Evolutionary conservation across 23 tunicate genomes (phyloP).

Genomic region (Trididemnum clinides): DNA sequence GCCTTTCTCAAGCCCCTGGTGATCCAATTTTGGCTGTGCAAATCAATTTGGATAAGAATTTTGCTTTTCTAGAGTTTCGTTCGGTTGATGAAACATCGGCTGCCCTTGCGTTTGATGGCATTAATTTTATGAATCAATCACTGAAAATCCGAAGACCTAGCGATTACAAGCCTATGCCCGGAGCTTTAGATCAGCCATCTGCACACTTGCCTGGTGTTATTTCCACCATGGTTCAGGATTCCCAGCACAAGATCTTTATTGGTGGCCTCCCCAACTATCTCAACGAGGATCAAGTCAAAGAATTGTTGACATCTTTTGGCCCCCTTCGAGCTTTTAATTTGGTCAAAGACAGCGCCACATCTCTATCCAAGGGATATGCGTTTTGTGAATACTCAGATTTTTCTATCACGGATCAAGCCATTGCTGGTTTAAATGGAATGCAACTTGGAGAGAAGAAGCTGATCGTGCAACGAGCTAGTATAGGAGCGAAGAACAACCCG

Average conservation of each 20-base stretch:
- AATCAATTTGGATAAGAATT: slow-evolving; percentile 93
- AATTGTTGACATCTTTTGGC: slow-evolving; percentile 89
- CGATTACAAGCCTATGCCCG: slow-evolving; percentile 97
- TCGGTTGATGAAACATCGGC: slow-evolving; percentile 93
- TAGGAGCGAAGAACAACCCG: slow-evolving; percentile 84
- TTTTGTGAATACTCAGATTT: slow-evolving; percentile 90
- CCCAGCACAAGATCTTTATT: slow-evolving; percentile 86
- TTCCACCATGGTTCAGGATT: slow-evolving; percentile 86
- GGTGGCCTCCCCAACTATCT: slow-evolving; percentile 94
- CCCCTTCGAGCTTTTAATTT: slow-evolving; percentile 93
- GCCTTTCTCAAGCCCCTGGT: slow-evolving; percentile 93
- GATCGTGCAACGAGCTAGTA: slow-evolving; percentile 86
- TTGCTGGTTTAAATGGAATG: slow-evolving; percentile 98
- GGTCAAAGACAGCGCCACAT: slow-evolving; percentile 94
- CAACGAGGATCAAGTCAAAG: slow-evolving; percentile 93
- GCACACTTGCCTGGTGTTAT: no score
- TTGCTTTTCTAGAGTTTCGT: slow-evolving; percentile 97
- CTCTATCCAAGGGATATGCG: slow-evolving; percentile 93
- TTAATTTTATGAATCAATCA: slow-evolving; percentile 96
- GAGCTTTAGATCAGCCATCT: slow-evolving; percentile 42
- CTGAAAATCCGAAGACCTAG: slow-evolving; percentile 89
- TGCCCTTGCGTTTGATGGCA: slow-evolving; percentile 97
- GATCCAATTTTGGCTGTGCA: slow-evolving; percentile 95
- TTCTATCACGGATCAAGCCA: slow-evolving; percentile 86
- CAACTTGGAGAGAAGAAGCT: slow-evolving; percentile 95